Base-by-base conservation (phyloP, 1,140 invertebrate species). In the Hormaphis cornu region DNA sequence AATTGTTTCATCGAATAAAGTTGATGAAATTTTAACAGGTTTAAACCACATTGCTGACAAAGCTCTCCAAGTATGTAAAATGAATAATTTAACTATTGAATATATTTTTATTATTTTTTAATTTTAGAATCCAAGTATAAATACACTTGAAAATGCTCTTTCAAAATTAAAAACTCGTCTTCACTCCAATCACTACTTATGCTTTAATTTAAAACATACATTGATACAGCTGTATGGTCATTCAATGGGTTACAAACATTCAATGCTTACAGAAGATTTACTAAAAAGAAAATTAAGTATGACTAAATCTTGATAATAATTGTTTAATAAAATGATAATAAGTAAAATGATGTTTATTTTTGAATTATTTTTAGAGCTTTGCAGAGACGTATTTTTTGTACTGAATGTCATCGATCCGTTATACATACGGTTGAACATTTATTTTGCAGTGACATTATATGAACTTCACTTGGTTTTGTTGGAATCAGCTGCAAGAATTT, bases 141-240 rank as follows among this genome's bases (percentile, higher is more conserved):
- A 76, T 58, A 79, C 83, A 61, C 74, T 88, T 50, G 86, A 88
- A 76, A 79, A 83, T 58, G 75, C 87, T 0, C 73, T 88, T 6
- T 80, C 80, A 16, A 86, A 86, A 50, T 75, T 88, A 20, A 79
- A 82, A 24, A 84, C 82, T 24, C 83, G 89, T 73, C 78, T 92
- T 44, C 89, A 92, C 79, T 84, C 85, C 0, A 86, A 89, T 75
- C 89, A 93, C 77, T 91, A 90, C 76, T 88, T 89, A 74, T 83
- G 88, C 71, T 89, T 88, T 73, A 84, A 85, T 4, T 81, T 91
- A 14, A 87, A 88, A 73, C 90, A 93, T 77, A 88, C 88, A 0
- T 77, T 93, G 37, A 81, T 91, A 20, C 89, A 92, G 74, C 75
- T 92, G 5, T 88, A 87, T 75, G 87, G 86, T 14, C 81, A 85